These are phyloP conservation scores for Olivierus martensii DNA, from an alignment of 1,140 invertebrate genomes.

Conservation along the genomic window DNA sequence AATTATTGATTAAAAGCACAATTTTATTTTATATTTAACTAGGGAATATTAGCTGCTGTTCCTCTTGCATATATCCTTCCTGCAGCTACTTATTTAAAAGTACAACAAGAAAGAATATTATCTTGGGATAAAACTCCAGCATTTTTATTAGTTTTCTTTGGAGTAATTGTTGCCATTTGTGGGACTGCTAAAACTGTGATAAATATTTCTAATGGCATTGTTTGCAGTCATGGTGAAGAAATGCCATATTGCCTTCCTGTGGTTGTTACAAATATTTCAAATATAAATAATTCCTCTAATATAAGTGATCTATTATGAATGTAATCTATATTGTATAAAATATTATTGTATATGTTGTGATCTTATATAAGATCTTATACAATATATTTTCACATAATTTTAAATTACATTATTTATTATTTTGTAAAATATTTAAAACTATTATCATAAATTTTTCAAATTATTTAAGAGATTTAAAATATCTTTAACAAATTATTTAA, in stretches of 20 bases:
- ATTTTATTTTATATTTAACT: constrained; percentile 17
- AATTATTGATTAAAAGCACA: constrained; percentile 1
- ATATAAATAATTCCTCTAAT: background rate
- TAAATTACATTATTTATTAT: too few relatives aligned
- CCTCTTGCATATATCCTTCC: constrained; percentile 74
- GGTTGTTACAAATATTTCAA: background rate
- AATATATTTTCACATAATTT: too few relatives aligned
- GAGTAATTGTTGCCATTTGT: constrained; percentile 48
- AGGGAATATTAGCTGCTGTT: constrained; percentile 70
- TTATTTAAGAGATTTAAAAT: too few relatives aligned
- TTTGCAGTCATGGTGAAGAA: constrained; percentile 46
- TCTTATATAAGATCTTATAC: too few relatives aligned
- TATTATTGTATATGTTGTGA: background rate
- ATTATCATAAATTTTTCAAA: too few relatives aligned
- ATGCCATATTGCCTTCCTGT: constrained; percentile 41
- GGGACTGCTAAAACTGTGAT: constrained; percentile 43
- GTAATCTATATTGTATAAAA: background rate
- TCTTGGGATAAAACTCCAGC: constrained; percentile 56
- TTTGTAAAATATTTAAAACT: too few relatives aligned
- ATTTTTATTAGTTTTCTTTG: constrained; percentile 51
- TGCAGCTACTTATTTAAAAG: constrained; percentile 58
- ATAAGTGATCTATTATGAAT: background rate
- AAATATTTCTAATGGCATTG: constrained; percentile 34
- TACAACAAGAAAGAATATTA: constrained; percentile 53
- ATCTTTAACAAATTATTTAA: too few relatives aligned